Evolutionary conservation across 2,113 vertebrate species (phyloP), one percentile per base, ranked within the genome.

Genomic region (Chrysochloris asiatica): DNA sequence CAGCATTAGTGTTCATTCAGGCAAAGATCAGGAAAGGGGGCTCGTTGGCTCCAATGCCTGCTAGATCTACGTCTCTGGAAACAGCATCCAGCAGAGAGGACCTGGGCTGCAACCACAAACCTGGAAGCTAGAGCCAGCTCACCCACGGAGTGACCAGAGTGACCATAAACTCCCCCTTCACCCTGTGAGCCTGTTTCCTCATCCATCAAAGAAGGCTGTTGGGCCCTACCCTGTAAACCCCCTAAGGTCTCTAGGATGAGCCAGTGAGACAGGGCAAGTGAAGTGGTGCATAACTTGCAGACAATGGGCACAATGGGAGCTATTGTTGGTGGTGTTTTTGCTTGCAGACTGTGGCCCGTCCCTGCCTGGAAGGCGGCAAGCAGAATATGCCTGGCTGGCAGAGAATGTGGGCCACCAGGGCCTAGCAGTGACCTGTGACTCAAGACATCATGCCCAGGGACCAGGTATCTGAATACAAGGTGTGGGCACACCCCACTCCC

Each of bases 31-130:
- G 63, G 0, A 54, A 54, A 8, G 16, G 13, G 17, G 28, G 7
- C n/a, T 36, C 50, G 16, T 1, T 1, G 11, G 41, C 41, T 76
- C 52, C 5, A 3, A 4, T 2, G 43, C 21, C 33, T 54, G 14
- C 52, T n/a, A n/a, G n/a, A n/a, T 21, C 73, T 1, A 3, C 22
- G 33, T 8, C n/a, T 9, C 11, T 30, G 0, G 0, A n/a, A 61
- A 79, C 4, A 5, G 12, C 8, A 16, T 0, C 4, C 16, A 38
- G 41, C 65, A 17, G 28, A 45, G 6, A 28, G 30, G 30, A 43
- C 41, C 41, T 38, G 56, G 9, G 77, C 17, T 17, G 11, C 47
- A 21, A 50, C 1, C 3, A 36, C 17, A 52, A 38, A 43, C 1
- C 50, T 13, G 43, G 61, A 33, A 38, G 77, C 8, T 0, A 3